Conservation (phyloP, 2,797 vertebrate species). For the Chiloscyllium punctatum region DNA sequence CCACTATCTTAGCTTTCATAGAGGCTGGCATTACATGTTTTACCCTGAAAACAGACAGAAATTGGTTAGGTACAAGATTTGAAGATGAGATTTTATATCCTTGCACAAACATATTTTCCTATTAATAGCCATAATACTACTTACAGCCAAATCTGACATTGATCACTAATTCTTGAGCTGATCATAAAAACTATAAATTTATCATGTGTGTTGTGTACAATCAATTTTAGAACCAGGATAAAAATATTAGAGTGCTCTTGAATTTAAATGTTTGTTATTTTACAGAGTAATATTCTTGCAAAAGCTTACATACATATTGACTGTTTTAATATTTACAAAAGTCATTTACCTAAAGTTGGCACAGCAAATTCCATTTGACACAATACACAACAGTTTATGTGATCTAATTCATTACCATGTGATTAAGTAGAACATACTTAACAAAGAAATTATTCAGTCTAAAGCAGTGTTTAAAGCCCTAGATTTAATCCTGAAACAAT, state of each 20-base stretch:
- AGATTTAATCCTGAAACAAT: background rate
- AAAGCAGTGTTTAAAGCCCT: background rate
- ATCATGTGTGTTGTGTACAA: background rate
- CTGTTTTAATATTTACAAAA: background rate
- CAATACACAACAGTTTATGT: background rate
- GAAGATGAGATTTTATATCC: background rate
- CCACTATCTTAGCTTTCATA: conserved; percentile 74
- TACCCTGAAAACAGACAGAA: conserved; percentile 56
- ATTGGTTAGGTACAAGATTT: background rate
- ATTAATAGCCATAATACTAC: background rate
- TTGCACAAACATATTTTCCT: background rate
- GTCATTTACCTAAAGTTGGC: background rate
- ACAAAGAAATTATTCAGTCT: background rate
- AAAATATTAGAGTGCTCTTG: background rate
- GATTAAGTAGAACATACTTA: background rate
- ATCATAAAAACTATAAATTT: background rate
- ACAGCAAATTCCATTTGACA: background rate
- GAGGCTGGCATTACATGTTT: conserved; percentile 70
- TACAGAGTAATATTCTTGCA: background rate
- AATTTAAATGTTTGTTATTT: background rate
- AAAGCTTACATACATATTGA: background rate
- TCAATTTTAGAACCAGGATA: background rate
- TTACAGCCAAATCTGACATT: background rate
- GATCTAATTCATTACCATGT: background rate
- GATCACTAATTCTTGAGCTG: background rate